Evolutionary conservation across 2,797 vertebrate species (phyloP).

Genomic region (Cercopithecus diana): DNA sequence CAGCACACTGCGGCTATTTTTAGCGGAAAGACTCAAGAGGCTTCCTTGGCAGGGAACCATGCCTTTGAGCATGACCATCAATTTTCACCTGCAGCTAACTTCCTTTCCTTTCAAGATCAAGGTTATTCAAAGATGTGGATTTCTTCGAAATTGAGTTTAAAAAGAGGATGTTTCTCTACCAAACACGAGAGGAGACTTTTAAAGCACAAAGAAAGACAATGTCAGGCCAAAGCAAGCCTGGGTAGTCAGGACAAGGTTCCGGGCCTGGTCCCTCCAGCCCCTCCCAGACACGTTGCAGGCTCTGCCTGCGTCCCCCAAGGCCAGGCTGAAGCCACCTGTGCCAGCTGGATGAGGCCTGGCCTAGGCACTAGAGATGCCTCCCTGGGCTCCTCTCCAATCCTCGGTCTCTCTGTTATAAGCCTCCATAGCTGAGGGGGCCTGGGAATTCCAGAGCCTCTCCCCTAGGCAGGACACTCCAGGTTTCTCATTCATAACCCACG

Average conservation of each 20-base stretch:
- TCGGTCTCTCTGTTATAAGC: background rate
- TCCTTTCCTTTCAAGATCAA: conserved; percentile 62
- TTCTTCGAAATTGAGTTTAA: conserved; percentile 68
- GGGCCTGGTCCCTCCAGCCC: background rate
- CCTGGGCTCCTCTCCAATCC: background rate
- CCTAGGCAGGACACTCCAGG: background rate
- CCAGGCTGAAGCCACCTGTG: background rate
- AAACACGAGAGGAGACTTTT: background rate
- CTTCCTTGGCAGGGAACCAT: conserved; percentile 59
- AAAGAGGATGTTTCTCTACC: background rate
- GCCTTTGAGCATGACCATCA: conserved; percentile 55
- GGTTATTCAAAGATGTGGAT: conserved; percentile 73
- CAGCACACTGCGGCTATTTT: conserved; percentile 24
- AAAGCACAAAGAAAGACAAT: background rate
- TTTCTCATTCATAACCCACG: background rate
- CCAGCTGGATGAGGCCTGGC: background rate
- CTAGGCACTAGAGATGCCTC: background rate
- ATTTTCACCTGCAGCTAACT: conserved; percentile 62
- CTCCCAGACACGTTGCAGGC: background rate
- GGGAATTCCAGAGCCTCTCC: background rate
- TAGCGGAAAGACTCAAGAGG: conserved; percentile 41
- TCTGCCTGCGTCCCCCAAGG: background rate
- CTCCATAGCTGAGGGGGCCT: background rate
- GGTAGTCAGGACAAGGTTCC: background rate
- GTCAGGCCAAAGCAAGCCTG: background rate